These are phyloP conservation scores for Lacerta agilis DNA, from an alignment of 2,797 vertebrate genomes.

Conservation along the genomic window DNA sequence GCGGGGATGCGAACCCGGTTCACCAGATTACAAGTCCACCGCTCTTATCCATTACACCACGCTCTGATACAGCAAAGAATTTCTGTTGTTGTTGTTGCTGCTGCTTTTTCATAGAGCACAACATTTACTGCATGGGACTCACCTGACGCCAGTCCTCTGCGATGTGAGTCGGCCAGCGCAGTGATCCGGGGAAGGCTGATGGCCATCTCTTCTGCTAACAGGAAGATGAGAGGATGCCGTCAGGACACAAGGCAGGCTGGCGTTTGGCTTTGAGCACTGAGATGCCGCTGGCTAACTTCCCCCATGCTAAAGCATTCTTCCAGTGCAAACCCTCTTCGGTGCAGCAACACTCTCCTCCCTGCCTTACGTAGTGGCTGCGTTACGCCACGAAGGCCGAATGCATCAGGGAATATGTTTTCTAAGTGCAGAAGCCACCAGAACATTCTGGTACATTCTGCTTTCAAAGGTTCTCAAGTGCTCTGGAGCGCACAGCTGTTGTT, in stretches of 20 bases:
- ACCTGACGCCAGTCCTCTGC: constrained; percentile 31
- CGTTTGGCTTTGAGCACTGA: not conserved
- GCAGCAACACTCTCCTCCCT: not conserved
- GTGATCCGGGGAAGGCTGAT: constrained; percentile 40
- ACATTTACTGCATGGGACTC: not conserved
- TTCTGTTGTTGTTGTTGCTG: no score
- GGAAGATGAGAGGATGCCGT: not conserved
- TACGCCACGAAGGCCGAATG: no score
- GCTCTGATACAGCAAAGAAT: not conserved
- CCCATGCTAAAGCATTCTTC: not conserved
- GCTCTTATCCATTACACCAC: no score
- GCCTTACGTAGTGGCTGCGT: not conserved
- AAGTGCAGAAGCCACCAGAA: no score
- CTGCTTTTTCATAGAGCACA: not conserved
- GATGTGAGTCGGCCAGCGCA: constrained; percentile 22
- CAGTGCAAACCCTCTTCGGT: no score
- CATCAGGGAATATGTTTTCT: no score
- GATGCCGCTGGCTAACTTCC: not conserved
- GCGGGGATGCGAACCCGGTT: no score
- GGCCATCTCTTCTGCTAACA: constrained; percentile 52
- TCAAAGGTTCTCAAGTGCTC: no score
- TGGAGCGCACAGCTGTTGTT: no score
- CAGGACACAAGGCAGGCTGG: not conserved
- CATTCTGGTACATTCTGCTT: no score
- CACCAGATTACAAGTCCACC: no score